Evolutionary conservation across 2,113 vertebrate species (phyloP).

Genomic region (Lasiurus cinereus): DNA sequence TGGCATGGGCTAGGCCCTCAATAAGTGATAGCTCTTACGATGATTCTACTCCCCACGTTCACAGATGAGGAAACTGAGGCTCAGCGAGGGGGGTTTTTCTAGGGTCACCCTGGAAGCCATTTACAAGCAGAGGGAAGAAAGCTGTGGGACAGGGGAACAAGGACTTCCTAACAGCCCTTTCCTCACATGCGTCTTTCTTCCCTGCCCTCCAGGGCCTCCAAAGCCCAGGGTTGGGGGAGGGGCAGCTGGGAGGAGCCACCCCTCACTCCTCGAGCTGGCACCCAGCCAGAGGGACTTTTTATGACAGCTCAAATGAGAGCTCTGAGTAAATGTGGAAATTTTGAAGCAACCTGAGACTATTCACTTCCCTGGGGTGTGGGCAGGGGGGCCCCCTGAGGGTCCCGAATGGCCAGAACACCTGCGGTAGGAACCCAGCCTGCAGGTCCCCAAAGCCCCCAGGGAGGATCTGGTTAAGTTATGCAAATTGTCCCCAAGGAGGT

Average conservation of each 20-base stretch:
- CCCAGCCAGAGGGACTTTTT: slow-evolving; percentile 85
- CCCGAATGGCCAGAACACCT: background rate
- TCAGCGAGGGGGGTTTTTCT: background rate
- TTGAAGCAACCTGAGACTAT: slow-evolving; percentile 78
- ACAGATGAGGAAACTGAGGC: background rate
- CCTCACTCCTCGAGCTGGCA: slow-evolving; percentile 13
- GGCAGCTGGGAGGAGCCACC: background rate
- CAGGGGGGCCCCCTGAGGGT: background rate
- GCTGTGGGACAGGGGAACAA: background rate
- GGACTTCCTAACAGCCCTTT: background rate
- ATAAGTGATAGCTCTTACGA: fast-evolving
- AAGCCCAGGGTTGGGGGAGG: background rate
- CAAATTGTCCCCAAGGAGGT: background rate
- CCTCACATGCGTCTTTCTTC: background rate
- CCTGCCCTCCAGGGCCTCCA: no score
- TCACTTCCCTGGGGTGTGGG: slow-evolving; percentile 74
- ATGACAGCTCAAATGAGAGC: slow-evolving; percentile 81
- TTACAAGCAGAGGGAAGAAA: background rate
- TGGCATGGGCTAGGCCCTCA: background rate
- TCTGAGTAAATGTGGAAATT: slow-evolving; percentile 88
- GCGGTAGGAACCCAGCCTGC: background rate
- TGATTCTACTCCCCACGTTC: background rate
- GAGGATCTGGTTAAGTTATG: background rate
- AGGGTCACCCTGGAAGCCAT: background rate
- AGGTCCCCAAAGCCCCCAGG: background rate